These are phyloP conservation scores for Tachypleus tridentatus DNA, from an alignment of 1,140 invertebrate genomes.

Conservation along the genomic window DNA sequence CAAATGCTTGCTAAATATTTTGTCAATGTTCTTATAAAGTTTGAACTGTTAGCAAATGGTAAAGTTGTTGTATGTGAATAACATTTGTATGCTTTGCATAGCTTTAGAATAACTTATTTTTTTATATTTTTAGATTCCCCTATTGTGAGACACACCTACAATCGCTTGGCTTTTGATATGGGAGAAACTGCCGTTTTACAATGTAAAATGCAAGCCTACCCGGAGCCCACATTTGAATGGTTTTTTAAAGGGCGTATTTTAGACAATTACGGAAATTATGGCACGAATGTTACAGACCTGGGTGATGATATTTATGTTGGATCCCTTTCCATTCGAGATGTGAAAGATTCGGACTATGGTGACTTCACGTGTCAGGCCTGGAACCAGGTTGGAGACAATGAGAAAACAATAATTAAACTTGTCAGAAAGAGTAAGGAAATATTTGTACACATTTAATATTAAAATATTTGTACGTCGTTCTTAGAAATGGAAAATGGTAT, in stretches of 20 bases:
- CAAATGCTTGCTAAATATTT: no score
- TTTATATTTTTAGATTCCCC: conserved; percentile 46
- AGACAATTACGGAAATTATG: conserved; percentile 42
- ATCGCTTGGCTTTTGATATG: conserved; percentile 76
- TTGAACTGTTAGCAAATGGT: no score
- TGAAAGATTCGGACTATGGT: conserved; percentile 66
- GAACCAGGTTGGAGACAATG: conserved; percentile 51
- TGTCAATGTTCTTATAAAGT: no score
- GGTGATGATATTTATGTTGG: conserved; percentile 75
- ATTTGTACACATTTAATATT: no score
- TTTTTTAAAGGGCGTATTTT: conserved; percentile 52
- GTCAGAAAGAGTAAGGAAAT: conserved; percentile 23
- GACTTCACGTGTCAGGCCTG: conserved; percentile 74
- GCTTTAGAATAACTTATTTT: background rate
- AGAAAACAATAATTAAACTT: conserved; percentile 59
- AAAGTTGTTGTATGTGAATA: no score
- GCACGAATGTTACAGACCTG: conserved; percentile 61
- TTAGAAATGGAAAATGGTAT: no score
- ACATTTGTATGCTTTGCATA: no score
- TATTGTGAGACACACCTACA: conserved; percentile 66
- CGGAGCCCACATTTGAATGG: conserved; percentile 85
- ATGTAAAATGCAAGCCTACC: conserved; percentile 80
- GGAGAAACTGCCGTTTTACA: conserved; percentile 67
- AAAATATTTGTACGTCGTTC: no score
- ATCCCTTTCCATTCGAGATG: conserved; percentile 56